A percentile compares a stretch with the other conserved stretches of the same genome.
Conservation (phyloP, 2,797 vertebrate species). For the Myripristis murdjan region DNA sequence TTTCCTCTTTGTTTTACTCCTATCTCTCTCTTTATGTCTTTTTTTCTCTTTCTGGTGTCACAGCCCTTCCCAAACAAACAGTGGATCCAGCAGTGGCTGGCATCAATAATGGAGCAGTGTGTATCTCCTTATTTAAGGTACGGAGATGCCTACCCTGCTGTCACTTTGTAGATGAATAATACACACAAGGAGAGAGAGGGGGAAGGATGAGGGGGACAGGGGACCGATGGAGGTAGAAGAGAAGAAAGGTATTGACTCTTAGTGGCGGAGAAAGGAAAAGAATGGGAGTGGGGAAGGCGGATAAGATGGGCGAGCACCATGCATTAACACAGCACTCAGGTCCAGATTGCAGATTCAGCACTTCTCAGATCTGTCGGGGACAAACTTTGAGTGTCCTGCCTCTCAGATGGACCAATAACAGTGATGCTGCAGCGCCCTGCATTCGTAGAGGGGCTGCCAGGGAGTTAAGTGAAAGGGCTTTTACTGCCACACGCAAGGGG, state of each 20-base stretch:
- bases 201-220: slow-evolving; percentile 54
- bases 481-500: slow-evolving; percentile 61
- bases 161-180: slow-evolving; percentile 88
- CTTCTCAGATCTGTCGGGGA: slow-evolving; percentile 79
- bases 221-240: slow-evolving; percentile 65
- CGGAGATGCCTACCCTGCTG: slow-evolving; percentile 68
- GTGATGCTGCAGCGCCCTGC: slow-evolving; percentile 30
- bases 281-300: slow-evolving; percentile 54
- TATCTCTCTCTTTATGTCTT: slow-evolving; percentile 8
- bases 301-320: slow-evolving; percentile 54
- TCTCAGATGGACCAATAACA: slow-evolving; percentile 57
- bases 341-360: slow-evolving; percentile 83
- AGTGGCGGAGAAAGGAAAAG: slow-evolving; percentile 48
- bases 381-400: slow-evolving; percentile 77
- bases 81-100: slow-evolving; percentile 49
- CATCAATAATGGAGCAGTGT: slow-evolving; percentile 84
- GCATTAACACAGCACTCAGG: slow-evolving; percentile 86
- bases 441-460: slow-evolving; percentile 13
- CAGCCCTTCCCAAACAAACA: slow-evolving; percentile 75
- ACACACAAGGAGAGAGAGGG: slow-evolving; percentile 72
- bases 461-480: slow-evolving; percentile 79
- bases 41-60: slow-evolving; percentile 46
- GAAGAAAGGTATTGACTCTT: slow-evolving; percentile 51
- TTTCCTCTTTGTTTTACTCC: slow-evolving; percentile 47
- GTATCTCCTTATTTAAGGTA: slow-evolving; percentile 79